Evolutionary conservation across 2,888 invertebrate species (phyloP).

Genomic region (Chesias legatella): DNA sequence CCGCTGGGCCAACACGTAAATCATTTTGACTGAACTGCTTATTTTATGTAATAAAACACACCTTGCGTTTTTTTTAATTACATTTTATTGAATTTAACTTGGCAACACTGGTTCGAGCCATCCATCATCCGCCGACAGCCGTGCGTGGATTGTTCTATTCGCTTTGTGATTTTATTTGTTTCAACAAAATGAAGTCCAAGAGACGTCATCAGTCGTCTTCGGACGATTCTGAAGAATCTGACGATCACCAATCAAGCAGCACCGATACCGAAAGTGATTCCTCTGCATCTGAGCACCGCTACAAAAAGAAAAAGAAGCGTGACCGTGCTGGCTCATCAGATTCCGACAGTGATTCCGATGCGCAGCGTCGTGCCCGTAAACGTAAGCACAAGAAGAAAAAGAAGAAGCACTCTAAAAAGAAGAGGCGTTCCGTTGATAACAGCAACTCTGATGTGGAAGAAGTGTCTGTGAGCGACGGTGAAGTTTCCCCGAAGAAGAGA

Average conservation of each 20-base stretch:
- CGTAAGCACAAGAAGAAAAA: slow-evolving; percentile 78
- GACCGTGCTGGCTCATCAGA: slow-evolving; percentile 55
- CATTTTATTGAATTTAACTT: too few species aligned
- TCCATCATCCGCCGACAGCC: too few species aligned
- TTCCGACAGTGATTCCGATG: slow-evolving; percentile 66
- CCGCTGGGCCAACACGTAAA: too few species aligned
- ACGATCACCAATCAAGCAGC: slow-evolving; percentile 60
- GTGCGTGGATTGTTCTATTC: background rate
- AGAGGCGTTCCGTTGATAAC: slow-evolving; percentile 52
- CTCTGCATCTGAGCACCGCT: slow-evolving; percentile 59
- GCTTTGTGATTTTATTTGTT: background rate
- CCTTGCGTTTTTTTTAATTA: too few species aligned
- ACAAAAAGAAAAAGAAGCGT: slow-evolving; percentile 72
- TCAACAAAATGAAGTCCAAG: slow-evolving; percentile 61
- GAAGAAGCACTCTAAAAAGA: slow-evolving; percentile 73
- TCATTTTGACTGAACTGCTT: too few species aligned
- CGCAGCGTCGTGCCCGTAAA: slow-evolving; percentile 64
- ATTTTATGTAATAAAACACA: too few species aligned
- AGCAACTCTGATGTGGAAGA: slow-evolving; percentile 49
- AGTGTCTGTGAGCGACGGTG: slow-evolving; percentile 62
- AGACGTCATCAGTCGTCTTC: slow-evolving; percentile 66
- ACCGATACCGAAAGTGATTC: slow-evolving; percentile 68
- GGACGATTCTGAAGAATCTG: slow-evolving; percentile 67
- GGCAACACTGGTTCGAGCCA: too few species aligned
- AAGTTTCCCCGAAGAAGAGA: slow-evolving; percentile 65